phyloP scores from a whole-genome alignment of 2,888 invertebrate genomes.

The Standfussiana lucernea region DNA sequence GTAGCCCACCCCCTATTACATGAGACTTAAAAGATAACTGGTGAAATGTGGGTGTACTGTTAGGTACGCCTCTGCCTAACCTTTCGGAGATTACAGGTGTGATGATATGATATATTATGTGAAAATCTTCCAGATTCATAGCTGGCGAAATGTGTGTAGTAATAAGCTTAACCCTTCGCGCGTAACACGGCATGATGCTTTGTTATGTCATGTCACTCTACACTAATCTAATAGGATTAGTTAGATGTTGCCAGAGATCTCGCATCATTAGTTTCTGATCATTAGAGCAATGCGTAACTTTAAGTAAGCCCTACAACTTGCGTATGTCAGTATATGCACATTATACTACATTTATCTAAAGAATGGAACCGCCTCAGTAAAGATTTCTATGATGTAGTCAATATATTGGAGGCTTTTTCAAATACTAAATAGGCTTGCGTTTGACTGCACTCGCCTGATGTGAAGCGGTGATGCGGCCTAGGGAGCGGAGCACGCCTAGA shows the following conservation, averaged over 20 bases:
- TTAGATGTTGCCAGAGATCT: constrained; percentile 1
- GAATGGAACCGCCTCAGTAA: background rate
- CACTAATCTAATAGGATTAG: background rate
- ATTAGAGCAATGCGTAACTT: background rate
- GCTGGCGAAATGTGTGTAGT: background rate
- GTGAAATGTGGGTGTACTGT: too few species aligned
- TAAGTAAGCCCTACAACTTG: background rate
- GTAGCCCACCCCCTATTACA: too few species aligned
- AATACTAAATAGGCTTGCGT: too few species aligned
- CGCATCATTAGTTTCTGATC: background rate
- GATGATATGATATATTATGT: too few species aligned
- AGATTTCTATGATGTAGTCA: background rate
- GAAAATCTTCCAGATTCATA: background rate
- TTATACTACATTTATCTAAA: too few species aligned
- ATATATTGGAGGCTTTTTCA: background rate
- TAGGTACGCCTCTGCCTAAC: too few species aligned
- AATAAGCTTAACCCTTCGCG: background rate
- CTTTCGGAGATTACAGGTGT: too few species aligned
- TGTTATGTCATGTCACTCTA: background rate
- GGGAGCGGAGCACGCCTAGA: too few species aligned
- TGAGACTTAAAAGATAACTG: too few species aligned
- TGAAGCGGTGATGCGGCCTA: too few species aligned
- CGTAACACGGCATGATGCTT: background rate
- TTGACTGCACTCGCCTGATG: too few species aligned
- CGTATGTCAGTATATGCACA: too few species aligned